phyloP scores from a whole-genome alignment of 2,888 invertebrate genomes.

The Philaethria dido region DNA sequence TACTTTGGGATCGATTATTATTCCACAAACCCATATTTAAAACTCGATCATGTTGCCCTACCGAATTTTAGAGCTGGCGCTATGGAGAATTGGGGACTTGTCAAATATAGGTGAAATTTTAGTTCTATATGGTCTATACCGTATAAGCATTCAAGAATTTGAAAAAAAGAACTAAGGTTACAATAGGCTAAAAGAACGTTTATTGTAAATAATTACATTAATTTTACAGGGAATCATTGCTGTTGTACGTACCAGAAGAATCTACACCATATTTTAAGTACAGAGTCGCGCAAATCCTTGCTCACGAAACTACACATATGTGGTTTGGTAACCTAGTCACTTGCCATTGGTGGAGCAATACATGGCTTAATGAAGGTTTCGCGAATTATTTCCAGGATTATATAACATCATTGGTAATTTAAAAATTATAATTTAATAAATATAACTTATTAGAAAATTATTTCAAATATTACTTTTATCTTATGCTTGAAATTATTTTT shows the following conservation, averaged over 20 bases:
- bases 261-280: conserved; percentile 80
- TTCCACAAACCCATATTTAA: conserved; percentile 82
- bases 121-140: no score
- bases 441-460: no score
- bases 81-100: conserved; percentile 96
- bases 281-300: conserved; percentile 82
- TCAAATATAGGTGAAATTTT: conserved; percentile 87
- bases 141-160: neutral
- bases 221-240: conserved; percentile 64
- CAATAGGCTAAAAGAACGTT: neutral
- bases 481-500: no score
- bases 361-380: conserved; percentile 89
- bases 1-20: conserved; percentile 85
- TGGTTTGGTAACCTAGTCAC: conserved; percentile 93
- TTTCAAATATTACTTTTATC: no score
- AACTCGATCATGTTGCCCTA: conserved; percentile 93
- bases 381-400: conserved; percentile 90
- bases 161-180: neutral
- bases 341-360: conserved; percentile 89
- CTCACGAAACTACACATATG: conserved; percentile 93
- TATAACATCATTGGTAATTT: conserved; percentile 66
- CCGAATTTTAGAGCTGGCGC: conserved; percentile 93
- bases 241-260: conserved; percentile 74
- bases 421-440: no score
- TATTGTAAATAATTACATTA: neutral